Base-by-base conservation (phyloP, 2,888 invertebrate species). In the Boloria selene region DNA sequence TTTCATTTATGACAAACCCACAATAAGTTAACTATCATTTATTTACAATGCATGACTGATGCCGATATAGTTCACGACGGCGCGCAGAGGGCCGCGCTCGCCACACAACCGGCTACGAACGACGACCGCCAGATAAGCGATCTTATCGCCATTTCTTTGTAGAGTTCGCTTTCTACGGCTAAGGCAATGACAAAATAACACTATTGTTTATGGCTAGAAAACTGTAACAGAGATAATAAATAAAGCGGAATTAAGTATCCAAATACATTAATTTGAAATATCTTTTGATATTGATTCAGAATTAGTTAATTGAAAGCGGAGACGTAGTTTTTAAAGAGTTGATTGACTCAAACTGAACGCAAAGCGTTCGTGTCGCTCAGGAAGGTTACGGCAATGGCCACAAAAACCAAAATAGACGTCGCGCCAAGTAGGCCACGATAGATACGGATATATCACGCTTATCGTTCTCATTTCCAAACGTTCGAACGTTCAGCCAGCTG, bases 301-400 rank as follows among this genome's bases (percentile, higher is more conserved):
- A 31, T 31, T 31, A 31, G 0, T 31, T 6, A 31, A 31, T 31
- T 31, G 31, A 6, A 31, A 31, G 6, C 31, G 31, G 31, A 26
- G 31, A 31, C 31, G 6, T 31, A 31, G 6, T 31, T 31, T 31
- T 31, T 31, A 31, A 31, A 6, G 5, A 31, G 6, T 31, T 10
- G 7, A 31, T 31, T 31, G 31, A 38, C 10, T 38, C 31, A 38
- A 38, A 38, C 10, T 22, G 22, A 38, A 10, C 31, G 31, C 31
- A 2, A 38, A 38, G 31, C 3, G 31, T 38, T 38, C 31, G 31
- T 38, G 10, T 10, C 31, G 31, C 49, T 51, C 22, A 74, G 73
- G 73, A 81, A 85, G 82, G 83, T 79, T 83, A 77, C 77, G 84
- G 79, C 83, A 85, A 83, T 86, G 87, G 84, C 83, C 82, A 84